These are phyloP conservation scores for Aldabrachelys gigantea DNA, from an alignment of 2,113 vertebrate genomes.

Conservation along the genomic window DNA sequence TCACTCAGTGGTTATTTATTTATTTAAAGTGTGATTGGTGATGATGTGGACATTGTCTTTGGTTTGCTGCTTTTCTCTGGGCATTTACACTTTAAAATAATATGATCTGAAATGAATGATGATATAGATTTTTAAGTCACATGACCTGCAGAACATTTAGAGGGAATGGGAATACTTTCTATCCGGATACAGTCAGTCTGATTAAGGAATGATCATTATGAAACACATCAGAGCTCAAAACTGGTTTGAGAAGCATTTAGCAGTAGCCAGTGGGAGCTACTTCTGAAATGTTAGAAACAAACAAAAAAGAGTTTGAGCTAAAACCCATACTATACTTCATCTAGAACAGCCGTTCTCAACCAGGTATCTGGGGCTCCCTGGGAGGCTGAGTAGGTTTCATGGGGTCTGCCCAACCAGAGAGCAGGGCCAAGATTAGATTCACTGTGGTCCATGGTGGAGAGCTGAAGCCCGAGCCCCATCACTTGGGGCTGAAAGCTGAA, in stretches of 20 bases:
- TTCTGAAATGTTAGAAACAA: background rate
- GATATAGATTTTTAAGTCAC: background rate
- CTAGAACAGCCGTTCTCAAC: too few species aligned
- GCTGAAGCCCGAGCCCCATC: too few species aligned
- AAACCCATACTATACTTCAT: background rate
- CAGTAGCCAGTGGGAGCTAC: background rate
- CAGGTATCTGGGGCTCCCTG: too few species aligned
- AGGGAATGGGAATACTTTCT: background rate
- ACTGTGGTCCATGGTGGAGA: too few species aligned
- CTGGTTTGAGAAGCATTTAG: background rate
- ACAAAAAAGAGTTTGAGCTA: background rate
- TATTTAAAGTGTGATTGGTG: background rate
- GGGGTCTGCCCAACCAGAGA: too few species aligned
- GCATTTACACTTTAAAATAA: background rate
- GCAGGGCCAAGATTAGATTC: too few species aligned
- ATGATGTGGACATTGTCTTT: background rate
- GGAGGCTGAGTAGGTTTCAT: too few species aligned
- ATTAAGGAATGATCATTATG: background rate
- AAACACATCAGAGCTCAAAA: background rate
- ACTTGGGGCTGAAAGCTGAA: too few species aligned
- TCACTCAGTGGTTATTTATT: background rate
- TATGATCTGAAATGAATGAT: background rate
- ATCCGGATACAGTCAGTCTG: background rate
- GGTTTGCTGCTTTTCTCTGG: slow-evolving; percentile 1
- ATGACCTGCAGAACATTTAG: background rate